Conservation (phyloP, 2,113 vertebrate genomes). For the Podarcis muralis region DNA sequence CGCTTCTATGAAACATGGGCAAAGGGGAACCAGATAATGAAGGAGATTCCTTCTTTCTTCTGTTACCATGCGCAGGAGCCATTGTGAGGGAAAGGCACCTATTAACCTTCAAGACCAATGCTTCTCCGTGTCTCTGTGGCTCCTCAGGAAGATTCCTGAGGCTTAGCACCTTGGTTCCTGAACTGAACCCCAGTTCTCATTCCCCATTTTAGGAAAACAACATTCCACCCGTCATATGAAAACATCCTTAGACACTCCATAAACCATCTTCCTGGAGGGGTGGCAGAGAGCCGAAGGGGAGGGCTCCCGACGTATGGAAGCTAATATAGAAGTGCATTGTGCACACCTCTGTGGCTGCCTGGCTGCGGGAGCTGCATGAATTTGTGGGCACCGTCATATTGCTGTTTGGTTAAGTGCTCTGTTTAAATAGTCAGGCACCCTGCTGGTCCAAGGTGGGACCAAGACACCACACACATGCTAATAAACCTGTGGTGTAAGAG, state of each 20-base stretch:
- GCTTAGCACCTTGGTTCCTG: conserved; percentile 75
- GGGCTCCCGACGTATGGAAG: conserved; percentile 3
- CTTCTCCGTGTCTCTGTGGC: conserved; percentile 25
- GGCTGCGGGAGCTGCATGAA: conserved; percentile 48
- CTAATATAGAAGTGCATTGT: conserved; percentile 58
- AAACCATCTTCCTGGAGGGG: conserved; percentile 72
- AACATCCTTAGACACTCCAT: conserved; percentile 73
- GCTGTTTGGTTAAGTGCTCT: conserved; percentile 58
- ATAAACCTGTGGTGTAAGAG: background rate
- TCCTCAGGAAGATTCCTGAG: conserved; percentile 70
- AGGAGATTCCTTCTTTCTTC: conserved; percentile 51
- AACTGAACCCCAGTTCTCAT: conserved; percentile 66
- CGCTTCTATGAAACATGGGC: conserved; percentile 33
- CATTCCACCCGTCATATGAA: conserved; percentile 71
- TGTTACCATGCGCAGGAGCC: conserved; percentile 40
- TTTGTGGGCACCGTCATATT: conserved; percentile 19
- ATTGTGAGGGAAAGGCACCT: background rate
- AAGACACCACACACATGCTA: conserved; percentile 30
- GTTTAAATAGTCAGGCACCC: conserved; percentile 56
- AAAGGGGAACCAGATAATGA: background rate
- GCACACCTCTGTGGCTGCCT: background rate
- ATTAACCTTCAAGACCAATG: conserved; percentile 51
- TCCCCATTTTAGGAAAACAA: conserved; percentile 75
- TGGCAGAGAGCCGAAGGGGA: conserved; percentile 23
- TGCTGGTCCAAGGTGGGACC: conserved; percentile 46